phyloP scores from a whole-genome alignment of 2,888 invertebrate genomes.

The Plebejus melissa region DNA sequence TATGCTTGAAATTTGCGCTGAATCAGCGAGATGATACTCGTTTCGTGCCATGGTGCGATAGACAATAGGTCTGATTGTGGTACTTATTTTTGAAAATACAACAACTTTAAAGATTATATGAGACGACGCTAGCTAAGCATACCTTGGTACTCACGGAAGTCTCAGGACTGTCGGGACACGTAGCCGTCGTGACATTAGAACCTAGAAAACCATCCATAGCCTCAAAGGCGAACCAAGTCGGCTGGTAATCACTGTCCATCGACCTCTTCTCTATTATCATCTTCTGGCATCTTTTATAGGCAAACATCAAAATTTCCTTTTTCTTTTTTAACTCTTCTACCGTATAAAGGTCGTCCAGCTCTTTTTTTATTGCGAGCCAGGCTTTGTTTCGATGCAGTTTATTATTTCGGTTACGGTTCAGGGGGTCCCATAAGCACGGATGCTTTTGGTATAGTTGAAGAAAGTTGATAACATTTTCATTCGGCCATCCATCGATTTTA shows the following conservation, averaged over 20 bases:
- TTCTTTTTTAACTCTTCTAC: conserved; percentile 19
- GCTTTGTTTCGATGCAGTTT: background rate
- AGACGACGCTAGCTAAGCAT: background rate
- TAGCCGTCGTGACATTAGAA: background rate
- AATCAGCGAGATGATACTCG: too few species aligned
- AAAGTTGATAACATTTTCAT: conserved; percentile 17
- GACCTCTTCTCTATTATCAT: too few species aligned
- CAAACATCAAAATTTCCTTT: conserved; percentile 21
- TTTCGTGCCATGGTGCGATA: too few species aligned
- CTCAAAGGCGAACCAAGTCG: conserved; percentile 18
- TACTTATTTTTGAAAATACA: background rate
- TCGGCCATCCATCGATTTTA: conserved; percentile 11
- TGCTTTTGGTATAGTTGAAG: conserved; percentile 1
- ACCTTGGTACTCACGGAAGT: background rate
- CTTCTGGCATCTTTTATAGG: background rate
- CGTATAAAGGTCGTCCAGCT: background rate
- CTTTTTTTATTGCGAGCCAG: conserved; percentile 15
- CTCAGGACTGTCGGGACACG: background rate
- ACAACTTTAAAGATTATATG: background rate
- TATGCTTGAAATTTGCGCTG: too few species aligned
- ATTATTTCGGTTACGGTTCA: background rate
- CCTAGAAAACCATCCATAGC: conserved; percentile 11
- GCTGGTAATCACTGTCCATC: background rate
- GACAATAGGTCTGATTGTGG: too few species aligned
- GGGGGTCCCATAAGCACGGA: conserved; percentile 22